Base-by-base conservation (phyloP, 2,113 vertebrate species). In the Oriolus oriolus region DNA sequence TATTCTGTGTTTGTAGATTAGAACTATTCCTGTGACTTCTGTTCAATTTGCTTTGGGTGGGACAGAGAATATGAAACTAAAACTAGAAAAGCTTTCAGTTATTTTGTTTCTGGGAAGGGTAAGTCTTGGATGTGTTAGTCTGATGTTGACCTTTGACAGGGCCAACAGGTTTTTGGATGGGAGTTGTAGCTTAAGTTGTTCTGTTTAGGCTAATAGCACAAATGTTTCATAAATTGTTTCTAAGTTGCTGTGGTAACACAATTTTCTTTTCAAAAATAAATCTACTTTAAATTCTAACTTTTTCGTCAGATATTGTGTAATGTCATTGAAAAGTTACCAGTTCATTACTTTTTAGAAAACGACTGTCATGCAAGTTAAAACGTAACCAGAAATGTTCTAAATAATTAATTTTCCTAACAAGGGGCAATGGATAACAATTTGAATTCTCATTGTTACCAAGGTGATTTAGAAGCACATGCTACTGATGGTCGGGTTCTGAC, bases 181-280 rank as follows among this genome's bases (percentile, higher is more conserved):
- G 31, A 91, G 41, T 16, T 64, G 27, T 49, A 89, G 44, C 37
- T 79, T 78, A 81, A 80, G n/a, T 76, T 94, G 33, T 60, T 97
- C 50, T 87, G 61, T 94, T 94, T 77, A 80, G 60, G 77, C 68
- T 89, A 75, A 33, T 71, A 93, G 86, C 65, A 86, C 76, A 93
- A 93, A 80, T 84, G 33, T 91, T 97, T 92, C 68, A 49, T 85
- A 90, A 92, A 71, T 78, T 65, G 61, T 93, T 96, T 91, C 74
- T 69, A 90, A 94, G 73, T 86, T 97, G 59, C 87, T 90, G 59
- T 86, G 82, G 57, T 89, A 95, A 91, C 26, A 47, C 21, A 12
- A 42, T 84, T 79, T 69, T 78, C 14, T 61, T 90, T 93, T 56
- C 18, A 56, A 84, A 83, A 31, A 31, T 21, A 57, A 39, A 60